Conservation (phyloP, 2,113 vertebrate species). For the Lonchura striata region DNA sequence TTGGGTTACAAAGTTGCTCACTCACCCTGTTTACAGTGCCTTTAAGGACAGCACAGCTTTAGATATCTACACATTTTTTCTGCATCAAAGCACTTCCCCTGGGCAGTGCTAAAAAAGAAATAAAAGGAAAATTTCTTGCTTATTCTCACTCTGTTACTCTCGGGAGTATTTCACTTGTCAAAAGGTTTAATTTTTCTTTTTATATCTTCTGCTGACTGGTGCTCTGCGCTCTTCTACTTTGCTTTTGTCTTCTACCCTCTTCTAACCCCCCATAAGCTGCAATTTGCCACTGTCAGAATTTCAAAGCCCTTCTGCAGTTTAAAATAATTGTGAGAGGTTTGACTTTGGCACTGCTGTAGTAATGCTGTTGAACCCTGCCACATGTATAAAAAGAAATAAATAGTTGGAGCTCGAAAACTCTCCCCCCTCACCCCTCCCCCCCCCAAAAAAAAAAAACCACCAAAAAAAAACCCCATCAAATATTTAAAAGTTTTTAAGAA, state of each 20-base stretch:
- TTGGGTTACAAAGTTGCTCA: background rate
- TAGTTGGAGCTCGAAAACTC: background rate
- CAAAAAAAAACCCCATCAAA: background rate
- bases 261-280: background rate
- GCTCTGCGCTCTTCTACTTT: background rate
- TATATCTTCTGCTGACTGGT: background rate
- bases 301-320: conserved; percentile 6
- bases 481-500: background rate
- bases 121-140: background rate
- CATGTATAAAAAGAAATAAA: background rate
- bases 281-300: background rate
- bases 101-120: conserved; percentile 4
- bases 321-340: background rate
- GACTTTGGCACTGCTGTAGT: background rate
- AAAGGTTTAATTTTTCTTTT: conserved; percentile 11
- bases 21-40: background rate
- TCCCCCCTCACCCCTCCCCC: too few species aligned
- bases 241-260: background rate
- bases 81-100: conserved; percentile 28
- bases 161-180: background rate
- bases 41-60: background rate
- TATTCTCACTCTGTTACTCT: conserved; percentile 20
- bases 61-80: conserved; percentile 7
- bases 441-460: background rate
- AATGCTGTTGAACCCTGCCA: background rate